A percentile compares a stretch with the other conserved stretches of the same genome.
Evolutionary conservation across 2,888 invertebrate genomes (phyloP).

Genomic region (Cyclophora albipunctata): DNA sequence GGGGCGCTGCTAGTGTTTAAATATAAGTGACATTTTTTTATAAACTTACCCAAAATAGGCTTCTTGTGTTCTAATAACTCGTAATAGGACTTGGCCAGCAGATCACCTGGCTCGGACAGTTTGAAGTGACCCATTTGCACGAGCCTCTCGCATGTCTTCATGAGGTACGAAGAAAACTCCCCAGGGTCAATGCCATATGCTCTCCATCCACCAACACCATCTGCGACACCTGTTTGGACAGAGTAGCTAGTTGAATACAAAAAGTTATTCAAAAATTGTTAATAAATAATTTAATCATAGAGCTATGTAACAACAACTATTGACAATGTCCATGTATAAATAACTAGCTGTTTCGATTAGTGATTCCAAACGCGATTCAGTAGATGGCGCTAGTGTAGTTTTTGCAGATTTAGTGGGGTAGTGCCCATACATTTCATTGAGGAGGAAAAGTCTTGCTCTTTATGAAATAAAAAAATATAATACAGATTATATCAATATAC

Average conservation of each 20-base stretch:
- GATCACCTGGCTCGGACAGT: slow-evolving; percentile 89
- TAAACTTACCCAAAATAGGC: slow-evolving; percentile 86
- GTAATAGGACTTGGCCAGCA: slow-evolving; percentile 93
- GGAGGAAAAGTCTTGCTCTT: too few relatives aligned
- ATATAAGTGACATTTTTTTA: too few relatives aligned
- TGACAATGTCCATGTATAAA: background rate
- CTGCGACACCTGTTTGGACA: slow-evolving; percentile 89
- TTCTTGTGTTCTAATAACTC: slow-evolving; percentile 94
- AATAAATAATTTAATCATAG: too few relatives aligned
- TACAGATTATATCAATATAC: too few relatives aligned
- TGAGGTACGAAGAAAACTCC: slow-evolving; percentile 93
- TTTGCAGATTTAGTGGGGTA: too few relatives aligned
- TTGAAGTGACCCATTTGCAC: slow-evolving; percentile 92
- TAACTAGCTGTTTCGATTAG: too few relatives aligned
- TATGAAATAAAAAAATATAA: too few relatives aligned
- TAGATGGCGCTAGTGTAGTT: too few relatives aligned
- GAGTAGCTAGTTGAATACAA: slow-evolving; percentile 18
- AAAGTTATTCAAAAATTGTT: background rate
- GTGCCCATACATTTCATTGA: too few relatives aligned
- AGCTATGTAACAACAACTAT: too few relatives aligned
- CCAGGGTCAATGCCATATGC: slow-evolving; percentile 98
- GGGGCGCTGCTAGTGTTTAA: too few relatives aligned
- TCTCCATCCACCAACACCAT: slow-evolving; percentile 99
- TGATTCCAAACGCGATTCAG: too few relatives aligned
- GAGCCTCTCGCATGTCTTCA: slow-evolving; percentile 95